phyloP scores from a whole-genome alignment of 2,113 vertebrate genomes.

The Pipra filicauda region DNA sequence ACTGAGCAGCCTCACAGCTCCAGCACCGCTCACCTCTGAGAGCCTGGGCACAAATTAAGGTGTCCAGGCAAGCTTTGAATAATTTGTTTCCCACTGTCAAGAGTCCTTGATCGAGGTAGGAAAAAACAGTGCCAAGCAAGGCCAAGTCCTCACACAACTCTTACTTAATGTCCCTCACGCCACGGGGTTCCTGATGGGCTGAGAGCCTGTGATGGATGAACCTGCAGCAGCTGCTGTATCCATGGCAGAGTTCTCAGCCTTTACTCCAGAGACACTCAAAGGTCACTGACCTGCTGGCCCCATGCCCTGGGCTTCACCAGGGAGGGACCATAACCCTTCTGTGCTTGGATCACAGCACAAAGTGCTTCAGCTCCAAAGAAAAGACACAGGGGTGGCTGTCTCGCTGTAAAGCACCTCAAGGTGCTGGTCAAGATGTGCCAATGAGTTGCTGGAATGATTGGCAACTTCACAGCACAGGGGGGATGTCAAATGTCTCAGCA shows the following conservation, averaged over 20 bases:
- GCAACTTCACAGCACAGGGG: neutral
- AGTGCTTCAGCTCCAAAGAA: neutral
- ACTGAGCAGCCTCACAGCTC: neutral
- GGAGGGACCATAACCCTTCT: neutral
- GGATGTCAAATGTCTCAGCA: neutral
- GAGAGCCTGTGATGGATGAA: neutral
- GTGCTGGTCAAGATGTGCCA: rapidly evolving
- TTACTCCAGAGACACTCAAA: neutral
- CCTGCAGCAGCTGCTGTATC: neutral
- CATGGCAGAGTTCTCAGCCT: neutral
- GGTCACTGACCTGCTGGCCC: neutral
- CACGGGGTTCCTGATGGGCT: neutral
- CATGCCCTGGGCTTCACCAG: neutral
- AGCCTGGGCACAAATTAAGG: neutral
- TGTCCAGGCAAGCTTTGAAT: neutral
- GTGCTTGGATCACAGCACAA: neutral
- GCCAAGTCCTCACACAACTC: neutral
- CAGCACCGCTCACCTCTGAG: neutral
- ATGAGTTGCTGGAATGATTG: neutral
- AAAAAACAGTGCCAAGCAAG: neutral
- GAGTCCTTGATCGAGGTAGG: neutral
- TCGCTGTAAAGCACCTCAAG: neutral
- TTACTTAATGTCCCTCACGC: neutral
- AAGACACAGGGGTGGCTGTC: rapidly evolving
- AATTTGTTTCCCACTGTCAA: neutral